A percentile compares a stretch with the other conserved stretches of the same genome.
phyloP scores from a whole-genome alignment of 2,113 vertebrate genomes.

The Oncorhynchus kisutch region DNA sequence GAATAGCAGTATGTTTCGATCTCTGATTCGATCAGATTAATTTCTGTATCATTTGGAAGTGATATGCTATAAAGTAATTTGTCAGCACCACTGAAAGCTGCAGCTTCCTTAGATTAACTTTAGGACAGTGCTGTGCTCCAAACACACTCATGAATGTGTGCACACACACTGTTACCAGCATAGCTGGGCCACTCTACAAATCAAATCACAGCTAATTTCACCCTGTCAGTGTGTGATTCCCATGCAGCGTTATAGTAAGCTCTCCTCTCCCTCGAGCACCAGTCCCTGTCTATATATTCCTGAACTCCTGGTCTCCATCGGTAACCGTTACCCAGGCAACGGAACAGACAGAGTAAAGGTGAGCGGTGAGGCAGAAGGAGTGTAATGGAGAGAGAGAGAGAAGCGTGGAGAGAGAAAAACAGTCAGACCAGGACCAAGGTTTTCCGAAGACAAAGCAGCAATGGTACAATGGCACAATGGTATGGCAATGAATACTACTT shows the following conservation, averaged over 20 bases:
- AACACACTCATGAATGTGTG: background rate
- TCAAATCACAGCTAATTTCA: background rate
- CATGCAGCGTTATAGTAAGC: constrained; percentile 34
- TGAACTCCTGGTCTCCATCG: constrained; percentile 64
- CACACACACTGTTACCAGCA: constrained; percentile 1
- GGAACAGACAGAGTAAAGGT: constrained; percentile 52
- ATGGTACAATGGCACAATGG: constrained; percentile 4
- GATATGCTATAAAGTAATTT: background rate
- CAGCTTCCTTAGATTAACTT: background rate
- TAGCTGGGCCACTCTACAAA: background rate
- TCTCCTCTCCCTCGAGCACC: constrained; percentile 39
- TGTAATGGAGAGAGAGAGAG: constrained; percentile 16
- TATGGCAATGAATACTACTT: background rate
- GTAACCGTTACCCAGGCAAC: constrained; percentile 77
- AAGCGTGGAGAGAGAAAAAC: constrained; percentile 13
- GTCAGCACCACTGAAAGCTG: background rate
- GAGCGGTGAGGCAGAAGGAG: constrained; percentile 35
- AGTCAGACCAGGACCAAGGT: constrained; percentile 24
- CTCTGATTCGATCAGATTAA: background rate
- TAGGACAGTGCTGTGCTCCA: background rate
- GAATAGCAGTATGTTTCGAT: background rate
- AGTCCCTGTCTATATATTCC: constrained; percentile 49
- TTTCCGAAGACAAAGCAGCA: constrained; percentile 35
- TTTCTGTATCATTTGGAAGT: background rate
- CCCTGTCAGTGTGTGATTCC: background rate